phyloP scores from a whole-genome alignment of 2,113 vertebrate genomes.

The Glaucidium brasilianum region DNA sequence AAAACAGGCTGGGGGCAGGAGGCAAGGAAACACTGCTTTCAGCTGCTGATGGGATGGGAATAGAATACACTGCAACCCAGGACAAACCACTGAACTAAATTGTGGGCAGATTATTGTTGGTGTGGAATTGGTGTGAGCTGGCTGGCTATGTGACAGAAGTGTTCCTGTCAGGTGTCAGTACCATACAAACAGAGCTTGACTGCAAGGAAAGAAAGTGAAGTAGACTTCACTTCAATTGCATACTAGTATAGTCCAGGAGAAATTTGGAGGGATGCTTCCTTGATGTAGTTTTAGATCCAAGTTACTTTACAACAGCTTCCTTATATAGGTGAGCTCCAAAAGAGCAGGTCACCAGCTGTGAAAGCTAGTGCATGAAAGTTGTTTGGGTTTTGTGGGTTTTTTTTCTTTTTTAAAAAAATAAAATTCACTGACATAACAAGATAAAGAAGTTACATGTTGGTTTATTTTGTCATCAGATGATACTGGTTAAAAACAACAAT shows the following conservation, averaged over 20 bases:
- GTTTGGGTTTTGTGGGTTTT: no score
- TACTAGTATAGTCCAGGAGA: not conserved
- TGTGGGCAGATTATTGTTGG: not conserved
- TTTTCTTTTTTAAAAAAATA: not conserved
- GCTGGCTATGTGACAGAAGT: not conserved
- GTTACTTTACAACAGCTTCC: not conserved
- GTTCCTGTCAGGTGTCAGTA: not conserved
- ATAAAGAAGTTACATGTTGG: not conserved
- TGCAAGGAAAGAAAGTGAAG: not conserved
- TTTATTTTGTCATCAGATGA: not conserved
- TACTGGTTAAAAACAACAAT: not conserved
- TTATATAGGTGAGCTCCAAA: not conserved
- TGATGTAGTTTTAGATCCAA: not conserved
- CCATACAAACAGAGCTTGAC: not conserved
- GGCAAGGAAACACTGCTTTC: no score
- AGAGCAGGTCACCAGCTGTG: not conserved
- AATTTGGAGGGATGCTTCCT: not conserved
- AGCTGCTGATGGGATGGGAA: no score
- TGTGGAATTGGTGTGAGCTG: not conserved
- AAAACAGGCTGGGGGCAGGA: no score
- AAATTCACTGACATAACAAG: not conserved
- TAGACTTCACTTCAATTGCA: not conserved
- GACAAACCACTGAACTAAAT: fast-evolving
- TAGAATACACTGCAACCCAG: no score
- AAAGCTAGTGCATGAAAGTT: not conserved